Evolutionary conservation across 2,888 invertebrate species (phyloP).

Genomic region (Resseliella maxima): DNA sequence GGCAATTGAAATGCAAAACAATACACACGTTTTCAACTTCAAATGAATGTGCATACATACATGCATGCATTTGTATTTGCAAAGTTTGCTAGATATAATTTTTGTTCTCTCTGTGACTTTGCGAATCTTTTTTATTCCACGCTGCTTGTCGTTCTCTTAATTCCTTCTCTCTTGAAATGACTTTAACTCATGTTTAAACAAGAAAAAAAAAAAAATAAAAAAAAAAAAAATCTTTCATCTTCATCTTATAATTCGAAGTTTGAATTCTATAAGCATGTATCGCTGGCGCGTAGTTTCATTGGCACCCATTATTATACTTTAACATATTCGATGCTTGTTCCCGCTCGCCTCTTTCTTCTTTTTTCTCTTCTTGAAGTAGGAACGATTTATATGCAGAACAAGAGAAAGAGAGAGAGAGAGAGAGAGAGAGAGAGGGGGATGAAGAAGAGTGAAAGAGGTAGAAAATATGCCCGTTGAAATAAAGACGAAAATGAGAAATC

Average conservation of each 20-base stretch:
- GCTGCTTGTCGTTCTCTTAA: conserved; percentile 45
- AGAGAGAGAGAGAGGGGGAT: too few species aligned
- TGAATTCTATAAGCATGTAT: not conserved
- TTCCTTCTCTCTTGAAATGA: conserved; percentile 37
- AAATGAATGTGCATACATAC: conserved; percentile 5
- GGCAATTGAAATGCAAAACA: conserved; percentile 54
- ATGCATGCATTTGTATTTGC: not conserved
- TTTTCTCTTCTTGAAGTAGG: not conserved
- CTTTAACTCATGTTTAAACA: conserved; percentile 27
- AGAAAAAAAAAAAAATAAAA: too few species aligned
- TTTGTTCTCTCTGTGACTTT: not conserved
- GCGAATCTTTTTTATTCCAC: conserved; percentile 27
- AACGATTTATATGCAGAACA: too few species aligned
- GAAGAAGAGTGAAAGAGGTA: conserved; percentile 10
- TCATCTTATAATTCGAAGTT: not conserved
- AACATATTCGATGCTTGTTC: conserved; percentile 29
- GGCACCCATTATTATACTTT: conserved; percentile 49
- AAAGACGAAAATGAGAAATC: conserved; percentile 32
- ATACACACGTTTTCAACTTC: conserved; percentile 33
- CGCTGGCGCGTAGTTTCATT: not conserved
- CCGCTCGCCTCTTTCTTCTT: not conserved
- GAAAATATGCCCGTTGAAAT: conserved; percentile 26
- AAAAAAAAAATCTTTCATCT: not conserved
- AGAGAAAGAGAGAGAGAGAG: too few species aligned
- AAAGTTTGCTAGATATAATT: not conserved